Percentiles rank a stretch among this genome's conserved stretches.
Evolutionary conservation across 2,797 vertebrate genomes (phyloP).

Genomic region (Rhinogobio ventralis): DNA sequence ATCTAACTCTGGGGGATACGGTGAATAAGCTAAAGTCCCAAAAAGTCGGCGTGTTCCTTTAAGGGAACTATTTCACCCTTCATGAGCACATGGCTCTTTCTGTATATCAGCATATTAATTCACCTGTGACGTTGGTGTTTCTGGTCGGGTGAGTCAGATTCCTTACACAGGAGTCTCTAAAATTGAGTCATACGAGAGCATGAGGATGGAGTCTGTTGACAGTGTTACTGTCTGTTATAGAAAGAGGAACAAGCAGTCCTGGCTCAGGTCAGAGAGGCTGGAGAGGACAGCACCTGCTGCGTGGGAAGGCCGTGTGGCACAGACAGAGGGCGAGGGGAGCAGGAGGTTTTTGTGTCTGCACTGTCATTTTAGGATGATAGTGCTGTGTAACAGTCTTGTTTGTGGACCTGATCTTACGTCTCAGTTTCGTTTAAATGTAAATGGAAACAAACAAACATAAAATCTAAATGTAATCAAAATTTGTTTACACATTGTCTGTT

Average conservation of each 20-base stretch:
- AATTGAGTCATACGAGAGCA: constrained; percentile 11
- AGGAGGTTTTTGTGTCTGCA: background rate
- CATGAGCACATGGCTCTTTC: background rate
- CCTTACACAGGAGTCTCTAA: background rate
- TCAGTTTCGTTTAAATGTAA: background rate
- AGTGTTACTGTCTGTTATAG: constrained; percentile 34
- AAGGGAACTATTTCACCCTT: background rate
- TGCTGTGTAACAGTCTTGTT: constrained; percentile 5
- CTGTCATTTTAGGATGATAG: background rate
- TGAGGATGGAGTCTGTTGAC: constrained; percentile 43
- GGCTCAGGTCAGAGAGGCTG: constrained; percentile 46
- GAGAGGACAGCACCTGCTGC: constrained; percentile 41
- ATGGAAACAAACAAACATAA: background rate
- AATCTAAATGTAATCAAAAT: background rate
- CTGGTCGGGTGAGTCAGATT: background rate
- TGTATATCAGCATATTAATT: constrained; percentile 5
- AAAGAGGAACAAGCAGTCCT: constrained; percentile 40
- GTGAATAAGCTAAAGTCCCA: too few relatives aligned
- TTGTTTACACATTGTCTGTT: background rate
- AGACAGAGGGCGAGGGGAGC: constrained; percentile 11
- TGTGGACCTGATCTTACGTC: background rate
- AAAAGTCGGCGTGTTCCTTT: too few relatives aligned
- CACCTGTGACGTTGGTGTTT: background rate
- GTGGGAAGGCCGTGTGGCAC: constrained; percentile 34
- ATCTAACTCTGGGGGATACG: too few relatives aligned